Conservation (phyloP, 1,140 invertebrate species). For the Ceratina australensis region DNA sequence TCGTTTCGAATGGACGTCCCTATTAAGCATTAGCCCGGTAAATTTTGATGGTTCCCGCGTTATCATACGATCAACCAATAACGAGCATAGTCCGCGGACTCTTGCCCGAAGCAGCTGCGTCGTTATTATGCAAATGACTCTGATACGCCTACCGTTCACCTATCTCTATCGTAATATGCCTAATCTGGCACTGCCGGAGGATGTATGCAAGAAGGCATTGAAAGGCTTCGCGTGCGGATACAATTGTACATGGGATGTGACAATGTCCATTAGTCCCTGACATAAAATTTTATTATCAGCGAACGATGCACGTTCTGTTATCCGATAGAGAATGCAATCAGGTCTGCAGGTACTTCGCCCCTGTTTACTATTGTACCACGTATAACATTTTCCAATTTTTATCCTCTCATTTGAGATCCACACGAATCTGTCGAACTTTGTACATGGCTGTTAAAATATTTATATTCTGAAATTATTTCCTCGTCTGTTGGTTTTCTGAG, state of each 20-base stretch:
- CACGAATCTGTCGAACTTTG: no score
- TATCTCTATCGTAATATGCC: conserved; percentile 52
- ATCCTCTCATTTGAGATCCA: not conserved
- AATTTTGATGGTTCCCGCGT: conserved; percentile 39
- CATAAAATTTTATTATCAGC: not conserved
- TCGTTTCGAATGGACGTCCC: not conserved
- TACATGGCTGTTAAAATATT: not conserved
- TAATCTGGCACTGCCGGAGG: conserved; percentile 46
- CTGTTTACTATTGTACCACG: not conserved
- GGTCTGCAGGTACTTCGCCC: no score
- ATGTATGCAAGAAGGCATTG: conserved; percentile 43
- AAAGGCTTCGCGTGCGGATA: conserved; percentile 28
- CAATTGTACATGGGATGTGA: not conserved
- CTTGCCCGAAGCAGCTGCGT: conserved; percentile 30
- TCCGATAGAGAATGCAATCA: no score
- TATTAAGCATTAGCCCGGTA: conserved; percentile 21
- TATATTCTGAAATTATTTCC: not conserved
- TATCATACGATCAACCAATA: conserved; percentile 37
- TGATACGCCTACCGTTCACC: conserved; percentile 55
- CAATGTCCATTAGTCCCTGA: no score
- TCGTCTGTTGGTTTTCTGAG: not conserved
- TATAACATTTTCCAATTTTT: not conserved
- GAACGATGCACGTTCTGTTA: no score
- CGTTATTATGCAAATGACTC: conserved; percentile 46
- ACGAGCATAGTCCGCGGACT: conserved; percentile 39